phyloP scores from a whole-genome alignment of 2,888 invertebrate genomes.

The Caenorhabditis afra region DNA sequence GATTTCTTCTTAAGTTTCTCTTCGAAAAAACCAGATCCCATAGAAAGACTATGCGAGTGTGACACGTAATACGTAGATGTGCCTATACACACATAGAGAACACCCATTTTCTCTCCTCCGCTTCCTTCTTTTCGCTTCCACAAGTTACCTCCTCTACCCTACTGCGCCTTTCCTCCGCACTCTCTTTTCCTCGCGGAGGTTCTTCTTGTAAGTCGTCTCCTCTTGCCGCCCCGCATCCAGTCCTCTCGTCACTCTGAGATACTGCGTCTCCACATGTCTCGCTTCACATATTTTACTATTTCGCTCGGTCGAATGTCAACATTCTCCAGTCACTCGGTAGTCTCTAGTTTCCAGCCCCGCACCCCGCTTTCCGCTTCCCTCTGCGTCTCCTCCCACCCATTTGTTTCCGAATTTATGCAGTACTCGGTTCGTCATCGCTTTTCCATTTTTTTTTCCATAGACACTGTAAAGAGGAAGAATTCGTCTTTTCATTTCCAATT shows the following conservation, averaged over 20 bases:
- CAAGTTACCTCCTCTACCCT: slow-evolving; percentile 15
- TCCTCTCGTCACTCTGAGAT: slow-evolving; percentile 14
- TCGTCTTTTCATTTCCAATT: background rate
- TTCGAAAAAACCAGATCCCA: slow-evolving; percentile 55
- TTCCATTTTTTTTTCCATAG: slow-evolving; percentile 22
- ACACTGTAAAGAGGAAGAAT: background rate
- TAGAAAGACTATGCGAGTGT: slow-evolving; percentile 19
- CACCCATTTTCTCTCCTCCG: slow-evolving; percentile 29
- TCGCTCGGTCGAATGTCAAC: slow-evolving; percentile 54
- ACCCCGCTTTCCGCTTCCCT: background rate
- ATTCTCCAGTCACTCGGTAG: slow-evolving; percentile 53
- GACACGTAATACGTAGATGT: slow-evolving; percentile 39
- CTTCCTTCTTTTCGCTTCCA: slow-evolving; percentile 16
- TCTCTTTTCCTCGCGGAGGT: slow-evolving; percentile 12
- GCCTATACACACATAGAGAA: slow-evolving; percentile 47
- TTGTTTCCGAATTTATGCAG: slow-evolving; percentile 30
- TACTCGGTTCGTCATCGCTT: slow-evolving; percentile 37
- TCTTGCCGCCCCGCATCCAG: slow-evolving; percentile 17
- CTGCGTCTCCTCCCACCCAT: slow-evolving; percentile 36
- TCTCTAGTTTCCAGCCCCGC: slow-evolving; percentile 45
- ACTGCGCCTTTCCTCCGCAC: background rate
- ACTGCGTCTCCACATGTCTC: slow-evolving; percentile 23
- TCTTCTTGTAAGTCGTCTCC: slow-evolving; percentile 37
- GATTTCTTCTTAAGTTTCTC: slow-evolving; percentile 28
- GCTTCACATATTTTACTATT: slow-evolving; percentile 43